Conservation (phyloP, 2,113 vertebrate genomes). For the Leptobrachium ailaonicum region DNA sequence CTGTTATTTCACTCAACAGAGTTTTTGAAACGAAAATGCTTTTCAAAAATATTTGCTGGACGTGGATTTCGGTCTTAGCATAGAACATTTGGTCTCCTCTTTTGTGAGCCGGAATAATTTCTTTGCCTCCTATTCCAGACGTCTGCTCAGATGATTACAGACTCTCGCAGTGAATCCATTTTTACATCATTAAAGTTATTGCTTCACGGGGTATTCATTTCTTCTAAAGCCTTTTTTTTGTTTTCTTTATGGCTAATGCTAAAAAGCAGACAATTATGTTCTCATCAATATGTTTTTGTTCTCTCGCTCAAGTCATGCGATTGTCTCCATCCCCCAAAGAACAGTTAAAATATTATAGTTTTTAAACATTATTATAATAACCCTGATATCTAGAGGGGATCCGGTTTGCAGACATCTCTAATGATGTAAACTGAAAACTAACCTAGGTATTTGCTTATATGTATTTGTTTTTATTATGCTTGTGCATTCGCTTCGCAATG, state of each 20-base stretch:
- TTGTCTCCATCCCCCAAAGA: slow-evolving; percentile 15
- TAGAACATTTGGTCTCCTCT: slow-evolving; percentile 17
- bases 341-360: slow-evolving; percentile 18
- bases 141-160: slow-evolving; percentile 25
- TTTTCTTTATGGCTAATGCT: slow-evolving; percentile 29
- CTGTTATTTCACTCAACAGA: no score
- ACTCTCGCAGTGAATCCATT: slow-evolving; percentile 31
- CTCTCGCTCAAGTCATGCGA: slow-evolving; percentile 35
- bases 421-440: no score
- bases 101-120: slow-evolving; percentile 21
- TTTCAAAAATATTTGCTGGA: no score
- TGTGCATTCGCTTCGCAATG: no score
- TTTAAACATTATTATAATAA: no score
- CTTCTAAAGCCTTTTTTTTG: slow-evolving; percentile 7
- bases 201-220: slow-evolving; percentile 23
- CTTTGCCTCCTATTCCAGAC: background rate
- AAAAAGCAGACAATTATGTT: slow-evolving; percentile 50
- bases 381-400: no score
- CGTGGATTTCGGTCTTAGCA: background rate
- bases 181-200: slow-evolving; percentile 47
- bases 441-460: no score
- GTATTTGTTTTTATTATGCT: no score
- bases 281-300: background rate
- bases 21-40: no score
- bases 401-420: no score